Evolutionary conservation across 2,113 vertebrate genomes (phyloP).

Genomic region (Canis aureus): DNA sequence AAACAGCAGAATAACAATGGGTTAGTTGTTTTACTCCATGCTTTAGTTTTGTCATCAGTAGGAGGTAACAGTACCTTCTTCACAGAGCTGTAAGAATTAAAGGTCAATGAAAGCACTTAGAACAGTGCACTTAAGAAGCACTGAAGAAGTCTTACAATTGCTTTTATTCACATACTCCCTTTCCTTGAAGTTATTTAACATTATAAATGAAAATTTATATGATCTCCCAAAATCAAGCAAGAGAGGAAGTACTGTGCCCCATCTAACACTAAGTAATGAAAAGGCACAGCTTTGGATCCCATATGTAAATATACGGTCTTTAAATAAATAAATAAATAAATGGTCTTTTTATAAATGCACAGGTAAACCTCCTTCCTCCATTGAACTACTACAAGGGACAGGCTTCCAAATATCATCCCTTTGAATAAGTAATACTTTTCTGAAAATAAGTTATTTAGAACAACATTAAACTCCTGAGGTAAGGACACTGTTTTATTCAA

Average conservation of each 20-base stretch:
- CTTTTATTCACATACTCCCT: not conserved
- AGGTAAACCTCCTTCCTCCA: not conserved
- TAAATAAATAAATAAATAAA: not conserved
- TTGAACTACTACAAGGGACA: not conserved
- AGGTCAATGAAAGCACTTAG: not conserved
- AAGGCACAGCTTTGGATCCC: not conserved
- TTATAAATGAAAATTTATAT: conserved; percentile 2
- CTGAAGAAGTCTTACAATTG: not conserved
- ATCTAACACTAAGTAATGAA: conserved; percentile 1
- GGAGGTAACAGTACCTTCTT: not conserved
- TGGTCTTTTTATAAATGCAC: not conserved
- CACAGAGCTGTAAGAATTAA: not conserved
- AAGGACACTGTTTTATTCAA: not conserved
- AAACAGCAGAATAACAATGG: not conserved
- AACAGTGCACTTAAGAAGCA: not conserved
- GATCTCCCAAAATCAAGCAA: not conserved
- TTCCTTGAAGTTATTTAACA: not conserved
- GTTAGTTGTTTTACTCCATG: not conserved
- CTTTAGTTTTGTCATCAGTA: not conserved
- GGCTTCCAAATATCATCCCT: not conserved
- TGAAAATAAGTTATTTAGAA: conserved; percentile 20
- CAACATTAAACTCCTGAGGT: not conserved
- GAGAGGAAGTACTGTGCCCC: not conserved
- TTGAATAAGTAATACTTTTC: not conserved
- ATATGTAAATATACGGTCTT: not conserved